These are phyloP conservation scores for Acleris emargana DNA, from an alignment of 2,888 invertebrate genomes.

Conservation along the genomic window DNA sequence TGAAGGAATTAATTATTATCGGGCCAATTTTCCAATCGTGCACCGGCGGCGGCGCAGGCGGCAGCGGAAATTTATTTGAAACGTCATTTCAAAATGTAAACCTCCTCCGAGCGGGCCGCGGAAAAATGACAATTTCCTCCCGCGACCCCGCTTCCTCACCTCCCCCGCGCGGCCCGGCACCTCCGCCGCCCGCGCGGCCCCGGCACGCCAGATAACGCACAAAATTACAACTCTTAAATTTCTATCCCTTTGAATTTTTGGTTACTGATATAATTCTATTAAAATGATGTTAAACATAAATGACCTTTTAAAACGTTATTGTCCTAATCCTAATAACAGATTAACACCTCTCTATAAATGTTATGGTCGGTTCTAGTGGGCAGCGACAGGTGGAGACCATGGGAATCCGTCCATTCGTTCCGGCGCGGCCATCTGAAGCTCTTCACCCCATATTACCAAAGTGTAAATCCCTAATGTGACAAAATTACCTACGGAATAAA, in stretches of 20 bases:
- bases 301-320: no score
- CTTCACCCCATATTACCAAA: no score
- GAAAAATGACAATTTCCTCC: conserved; percentile 70
- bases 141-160: conserved; percentile 34
- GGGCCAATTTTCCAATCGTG: conserved; percentile 78
- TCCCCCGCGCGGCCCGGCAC: conserved; percentile 36
- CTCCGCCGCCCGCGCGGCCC: conserved; percentile 5
- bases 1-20: conserved; percentile 76
- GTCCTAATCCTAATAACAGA: no score
- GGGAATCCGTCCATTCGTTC: no score
- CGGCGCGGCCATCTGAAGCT: no score
- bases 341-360: no score
- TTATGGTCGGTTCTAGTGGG: no score
- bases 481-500: no score
- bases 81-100: conserved; percentile 74
- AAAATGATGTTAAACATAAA: not conserved
- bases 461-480: no score
- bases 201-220: conserved; percentile 26
- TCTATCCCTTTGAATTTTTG: not conserved
- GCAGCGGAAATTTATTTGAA: conserved; percentile 77
- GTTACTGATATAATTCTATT: not conserved
- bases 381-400: no score
- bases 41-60: conserved; percentile 58
- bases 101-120: conserved; percentile 49
- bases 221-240: conserved; percentile 6